Conservation (phyloP, 1,140 invertebrate genomes). For the Aphelenchoides avenae region DNA sequence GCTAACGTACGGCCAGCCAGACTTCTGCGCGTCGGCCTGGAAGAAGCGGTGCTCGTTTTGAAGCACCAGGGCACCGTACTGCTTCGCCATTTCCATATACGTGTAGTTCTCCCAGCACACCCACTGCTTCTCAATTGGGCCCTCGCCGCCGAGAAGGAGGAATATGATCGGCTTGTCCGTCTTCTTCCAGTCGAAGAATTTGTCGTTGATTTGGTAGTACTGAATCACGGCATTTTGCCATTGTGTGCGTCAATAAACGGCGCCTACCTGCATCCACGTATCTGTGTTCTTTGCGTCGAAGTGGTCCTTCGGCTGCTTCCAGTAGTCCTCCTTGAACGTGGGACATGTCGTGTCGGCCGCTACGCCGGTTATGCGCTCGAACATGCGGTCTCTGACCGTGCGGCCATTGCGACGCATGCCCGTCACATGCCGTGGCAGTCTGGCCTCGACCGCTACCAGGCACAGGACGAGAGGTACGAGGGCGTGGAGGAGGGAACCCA, state of each 20-base stretch:
- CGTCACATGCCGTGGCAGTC: too few species aligned
- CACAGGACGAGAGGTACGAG: too few species aligned
- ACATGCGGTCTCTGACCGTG: too few species aligned
- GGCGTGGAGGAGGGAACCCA: too few species aligned
- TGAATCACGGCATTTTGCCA: slow-evolving; percentile 8
- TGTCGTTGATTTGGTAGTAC: slow-evolving; percentile 31
- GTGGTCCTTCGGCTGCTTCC: slow-evolving; percentile 27
- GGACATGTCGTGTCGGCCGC: too few species aligned
- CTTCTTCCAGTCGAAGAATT: slow-evolving; percentile 5
- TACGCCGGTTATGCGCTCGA: too few species aligned
- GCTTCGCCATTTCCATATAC: slow-evolving; percentile 25
- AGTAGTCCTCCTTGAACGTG: slow-evolving; percentile 16
- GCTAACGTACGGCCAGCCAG: slow-evolving; percentile 1
- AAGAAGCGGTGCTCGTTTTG: slow-evolving; percentile 35
- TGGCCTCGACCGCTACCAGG: too few species aligned
- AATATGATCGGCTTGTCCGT: slow-evolving; percentile 23
- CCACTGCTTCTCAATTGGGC: neutral
- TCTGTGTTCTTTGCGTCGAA: slow-evolving; percentile 12
- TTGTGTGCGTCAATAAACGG: neutral
- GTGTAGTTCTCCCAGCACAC: slow-evolving; percentile 21
- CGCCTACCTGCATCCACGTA: slow-evolving; percentile 22
- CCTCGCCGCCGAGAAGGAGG: slow-evolving; percentile 33
- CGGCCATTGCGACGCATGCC: too few species aligned
- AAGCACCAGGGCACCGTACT: slow-evolving; percentile 25
- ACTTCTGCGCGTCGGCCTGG: slow-evolving; percentile 15